A percentile compares a stretch with the other conserved stretches of the same genome.
Evolutionary conservation across 2,888 invertebrate genomes (phyloP).

Genomic region (Vannuccia rotundouncinata): DNA sequence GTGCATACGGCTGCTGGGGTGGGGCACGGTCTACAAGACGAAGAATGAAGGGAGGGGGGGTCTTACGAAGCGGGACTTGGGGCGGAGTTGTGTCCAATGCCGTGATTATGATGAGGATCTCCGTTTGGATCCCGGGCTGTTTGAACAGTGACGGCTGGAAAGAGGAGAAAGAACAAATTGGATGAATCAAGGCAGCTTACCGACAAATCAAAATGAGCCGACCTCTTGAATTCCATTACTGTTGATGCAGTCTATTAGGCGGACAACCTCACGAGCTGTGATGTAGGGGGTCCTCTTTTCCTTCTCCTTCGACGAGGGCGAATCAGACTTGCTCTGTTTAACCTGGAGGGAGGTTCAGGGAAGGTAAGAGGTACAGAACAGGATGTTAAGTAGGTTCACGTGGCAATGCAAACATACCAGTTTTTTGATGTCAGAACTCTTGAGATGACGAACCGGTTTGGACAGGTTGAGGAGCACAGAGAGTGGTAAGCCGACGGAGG

Average conservation of each 20-base stretch:
- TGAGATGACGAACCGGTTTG: not conserved
- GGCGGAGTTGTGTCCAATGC: not conserved
- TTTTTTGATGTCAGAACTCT: not conserved
- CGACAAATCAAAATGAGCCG: not conserved
- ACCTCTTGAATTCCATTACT: not conserved
- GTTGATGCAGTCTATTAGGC: not conserved
- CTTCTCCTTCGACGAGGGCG: not conserved
- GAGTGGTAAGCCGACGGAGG: not conserved
- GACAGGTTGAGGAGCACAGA: not conserved
- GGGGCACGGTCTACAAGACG: not conserved
- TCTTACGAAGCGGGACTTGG: not conserved
- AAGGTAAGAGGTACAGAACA: not conserved
- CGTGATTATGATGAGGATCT: not conserved
- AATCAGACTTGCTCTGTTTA: not conserved
- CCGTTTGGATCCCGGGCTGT: not conserved
- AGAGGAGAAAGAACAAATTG: too few species aligned
- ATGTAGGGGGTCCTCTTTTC: not conserved
- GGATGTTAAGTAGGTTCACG: not conserved
- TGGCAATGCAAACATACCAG: not conserved
- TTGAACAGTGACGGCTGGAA: not conserved
- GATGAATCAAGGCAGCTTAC: not conserved
- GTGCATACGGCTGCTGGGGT: too few species aligned
- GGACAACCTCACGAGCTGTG: not conserved
- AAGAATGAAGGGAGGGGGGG: not conserved
- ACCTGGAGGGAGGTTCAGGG: not conserved